These are phyloP conservation scores for Temnothorax ravouxi DNA, from an alignment of 2,888 invertebrate species.

Conservation along the genomic window DNA sequence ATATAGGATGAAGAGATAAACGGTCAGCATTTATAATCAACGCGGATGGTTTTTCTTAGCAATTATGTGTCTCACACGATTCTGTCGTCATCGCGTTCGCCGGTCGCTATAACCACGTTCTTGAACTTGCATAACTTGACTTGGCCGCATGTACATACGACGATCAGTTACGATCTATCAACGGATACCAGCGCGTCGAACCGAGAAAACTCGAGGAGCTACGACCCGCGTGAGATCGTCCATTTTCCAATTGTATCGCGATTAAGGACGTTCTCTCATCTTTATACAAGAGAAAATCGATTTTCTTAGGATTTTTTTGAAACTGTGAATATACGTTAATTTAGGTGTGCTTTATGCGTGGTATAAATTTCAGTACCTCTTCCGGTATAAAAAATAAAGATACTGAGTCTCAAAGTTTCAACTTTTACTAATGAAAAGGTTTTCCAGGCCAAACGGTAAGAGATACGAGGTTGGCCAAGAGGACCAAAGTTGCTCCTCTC, in stretches of 20 bases:
- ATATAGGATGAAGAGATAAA: neutral
- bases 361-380: too few relatives aligned
- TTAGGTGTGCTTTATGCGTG: too few relatives aligned
- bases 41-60: neutral
- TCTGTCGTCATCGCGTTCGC: constrained; percentile 32
- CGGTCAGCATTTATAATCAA: neutral
- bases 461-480: too few relatives aligned
- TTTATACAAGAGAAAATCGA: too few relatives aligned
- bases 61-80: neutral
- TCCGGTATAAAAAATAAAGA: too few relatives aligned
- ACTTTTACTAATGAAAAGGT: too few relatives aligned
- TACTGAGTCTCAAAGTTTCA: too few relatives aligned
- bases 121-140: constrained; percentile 44
- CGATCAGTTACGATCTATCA: constrained; percentile 51
- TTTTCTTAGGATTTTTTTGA: too few relatives aligned
- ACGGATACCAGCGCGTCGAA: constrained; percentile 31
- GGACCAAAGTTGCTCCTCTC: too few relatives aligned
- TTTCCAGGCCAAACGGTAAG: too few relatives aligned
- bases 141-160: constrained; percentile 17
- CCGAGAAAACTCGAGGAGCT: neutral
- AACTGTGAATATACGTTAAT: too few relatives aligned
- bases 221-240: constrained; percentile 6
- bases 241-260: neutral
- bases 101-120: constrained; percentile 13
- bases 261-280: too few relatives aligned